These are phyloP conservation scores for Salminus brasiliensis DNA, from an alignment of 2,113 vertebrate genomes.

Conservation along the genomic window DNA sequence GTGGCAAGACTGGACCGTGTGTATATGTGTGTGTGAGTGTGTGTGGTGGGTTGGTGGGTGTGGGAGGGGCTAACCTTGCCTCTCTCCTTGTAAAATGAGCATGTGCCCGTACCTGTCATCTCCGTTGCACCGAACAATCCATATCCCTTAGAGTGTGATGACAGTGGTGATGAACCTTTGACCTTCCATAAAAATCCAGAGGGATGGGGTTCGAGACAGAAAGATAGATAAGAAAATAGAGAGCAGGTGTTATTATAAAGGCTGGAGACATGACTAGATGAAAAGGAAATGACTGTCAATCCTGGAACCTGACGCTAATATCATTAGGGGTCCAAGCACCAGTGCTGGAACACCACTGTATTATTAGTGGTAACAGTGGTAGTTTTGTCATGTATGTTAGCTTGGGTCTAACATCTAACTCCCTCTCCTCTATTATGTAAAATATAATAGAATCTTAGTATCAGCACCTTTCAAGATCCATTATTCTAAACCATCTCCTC, in stretches of 20 bases:
- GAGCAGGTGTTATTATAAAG: background rate
- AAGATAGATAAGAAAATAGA: background rate
- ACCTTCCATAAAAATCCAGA: constrained; percentile 27
- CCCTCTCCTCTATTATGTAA: no score
- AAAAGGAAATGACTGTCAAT: background rate
- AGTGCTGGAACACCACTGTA: no score
- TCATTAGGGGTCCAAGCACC: background rate
- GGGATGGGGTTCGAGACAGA: background rate
- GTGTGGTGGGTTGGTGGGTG: background rate
- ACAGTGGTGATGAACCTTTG: constrained; percentile 27
- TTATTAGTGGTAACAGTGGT: no score
- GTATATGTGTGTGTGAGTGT: constrained; percentile 4
- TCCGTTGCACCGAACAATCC: constrained; percentile 40
- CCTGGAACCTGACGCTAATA: background rate
- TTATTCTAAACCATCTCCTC: no score
- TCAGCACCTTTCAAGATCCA: no score
- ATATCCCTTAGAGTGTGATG: constrained; percentile 36
- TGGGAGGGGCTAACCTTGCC: constrained; percentile 36
- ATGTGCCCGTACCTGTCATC: constrained; percentile 32
- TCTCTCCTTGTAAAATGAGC: constrained; percentile 36
- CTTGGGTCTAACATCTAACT: no score
- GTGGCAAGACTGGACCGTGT: constrained; percentile 21
- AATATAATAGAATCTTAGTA: no score
- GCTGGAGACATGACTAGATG: background rate
- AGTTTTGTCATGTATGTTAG: no score